Evolutionary conservation across 1,140 invertebrate species (phyloP).

Genomic region (Tachypleus tridentatus): DNA sequence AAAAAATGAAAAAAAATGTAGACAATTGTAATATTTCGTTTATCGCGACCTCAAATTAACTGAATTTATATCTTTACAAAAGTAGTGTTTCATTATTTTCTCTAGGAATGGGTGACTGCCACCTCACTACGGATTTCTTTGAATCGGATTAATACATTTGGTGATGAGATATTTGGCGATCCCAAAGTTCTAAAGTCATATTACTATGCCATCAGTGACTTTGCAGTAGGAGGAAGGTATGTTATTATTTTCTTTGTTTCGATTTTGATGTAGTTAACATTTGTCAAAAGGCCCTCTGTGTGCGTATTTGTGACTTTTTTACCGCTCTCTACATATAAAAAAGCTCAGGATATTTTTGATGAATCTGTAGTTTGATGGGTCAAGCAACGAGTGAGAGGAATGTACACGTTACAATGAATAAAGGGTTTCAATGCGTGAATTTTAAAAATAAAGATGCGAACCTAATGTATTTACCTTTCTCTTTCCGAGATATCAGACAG

Average conservation of each 20-base stretch:
- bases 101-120: slow-evolving; percentile 93
- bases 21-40: slow-evolving; percentile 3
- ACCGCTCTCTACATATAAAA: no score
- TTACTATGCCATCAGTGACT: slow-evolving; percentile 96
- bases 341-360: no score
- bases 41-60: slow-evolving; percentile 12
- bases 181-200: slow-evolving; percentile 87
- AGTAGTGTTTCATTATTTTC: background rate
- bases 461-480: no score
- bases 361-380: no score
- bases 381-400: background rate
- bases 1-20: slow-evolving; percentile 2
- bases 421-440: no score
- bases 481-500: no score
- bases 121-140: slow-evolving; percentile 81
- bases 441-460: no score
- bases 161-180: slow-evolving; percentile 94
- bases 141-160: slow-evolving; percentile 89
- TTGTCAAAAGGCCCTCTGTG: no score
- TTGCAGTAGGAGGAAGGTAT: slow-evolving; percentile 82
- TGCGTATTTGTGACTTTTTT: no score
- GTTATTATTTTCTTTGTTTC: slow-evolving; percentile 8
- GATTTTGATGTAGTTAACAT: no score
- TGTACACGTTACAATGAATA: background rate
- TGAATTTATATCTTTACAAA: no score